A percentile compares a stretch with the other conserved stretches of the same genome.
Conservation (phyloP, 2,888 invertebrate species). For the Lasioglossum leucozonium region DNA sequence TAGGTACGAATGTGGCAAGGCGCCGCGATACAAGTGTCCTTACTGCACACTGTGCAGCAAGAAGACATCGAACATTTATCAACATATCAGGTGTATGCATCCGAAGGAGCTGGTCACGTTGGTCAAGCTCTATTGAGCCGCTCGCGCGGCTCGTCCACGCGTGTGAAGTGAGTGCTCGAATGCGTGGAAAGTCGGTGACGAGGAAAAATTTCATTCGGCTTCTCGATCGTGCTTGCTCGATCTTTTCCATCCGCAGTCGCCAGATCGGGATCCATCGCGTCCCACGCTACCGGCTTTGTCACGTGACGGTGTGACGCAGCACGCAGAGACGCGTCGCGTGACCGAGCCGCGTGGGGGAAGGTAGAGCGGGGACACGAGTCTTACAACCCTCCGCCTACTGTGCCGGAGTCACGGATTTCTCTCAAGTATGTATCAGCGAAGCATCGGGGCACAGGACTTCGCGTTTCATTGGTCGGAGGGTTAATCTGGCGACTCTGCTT, state of each 20-base stretch:
- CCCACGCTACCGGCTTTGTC: too few relatives aligned
- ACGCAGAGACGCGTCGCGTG: too few relatives aligned
- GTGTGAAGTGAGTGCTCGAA: not conserved
- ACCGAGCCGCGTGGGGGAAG: too few relatives aligned
- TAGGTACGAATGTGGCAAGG: slow-evolving; percentile 83
- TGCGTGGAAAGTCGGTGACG: not conserved
- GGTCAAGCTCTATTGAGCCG: slow-evolving; percentile 79
- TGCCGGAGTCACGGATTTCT: too few relatives aligned
- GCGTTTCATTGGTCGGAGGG: too few relatives aligned
- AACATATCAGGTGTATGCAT: slow-evolving; percentile 80
- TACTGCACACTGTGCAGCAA: slow-evolving; percentile 80
- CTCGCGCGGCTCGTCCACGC: not conserved
- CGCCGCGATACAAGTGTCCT: slow-evolving; percentile 82
- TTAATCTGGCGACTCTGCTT: not conserved
- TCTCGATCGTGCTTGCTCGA: not conserved
- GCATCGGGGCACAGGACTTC: too few relatives aligned
- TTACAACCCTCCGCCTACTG: too few relatives aligned
- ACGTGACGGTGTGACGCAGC: too few relatives aligned
- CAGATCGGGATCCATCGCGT: too few relatives aligned
- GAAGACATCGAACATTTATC: slow-evolving; percentile 81
- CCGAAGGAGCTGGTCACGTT: slow-evolving; percentile 77
- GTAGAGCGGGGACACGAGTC: too few relatives aligned
- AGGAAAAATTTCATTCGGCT: not conserved
- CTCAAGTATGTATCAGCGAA: too few relatives aligned
- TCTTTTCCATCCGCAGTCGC: too few relatives aligned